phyloP scores from a whole-genome alignment of 1,140 invertebrate species.

The Bombus sibiricus region DNA sequence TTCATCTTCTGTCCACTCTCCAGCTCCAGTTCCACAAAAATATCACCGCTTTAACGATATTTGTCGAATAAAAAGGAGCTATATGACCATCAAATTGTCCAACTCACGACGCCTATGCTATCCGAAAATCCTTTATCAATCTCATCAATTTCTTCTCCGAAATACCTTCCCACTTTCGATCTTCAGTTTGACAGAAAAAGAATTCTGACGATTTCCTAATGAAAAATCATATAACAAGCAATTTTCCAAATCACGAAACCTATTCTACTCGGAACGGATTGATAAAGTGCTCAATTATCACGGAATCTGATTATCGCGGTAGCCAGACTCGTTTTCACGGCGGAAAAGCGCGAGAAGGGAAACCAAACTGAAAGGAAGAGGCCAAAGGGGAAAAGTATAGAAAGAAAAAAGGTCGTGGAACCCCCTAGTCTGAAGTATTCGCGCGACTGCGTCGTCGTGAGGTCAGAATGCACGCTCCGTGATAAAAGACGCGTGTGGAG shows the following conservation, averaged over 20 bases:
- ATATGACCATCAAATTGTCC: too few species aligned
- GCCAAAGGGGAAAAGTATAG: background rate
- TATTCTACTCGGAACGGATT: background rate
- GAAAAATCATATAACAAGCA: background rate
- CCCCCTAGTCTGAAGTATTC: slow-evolving; percentile 18
- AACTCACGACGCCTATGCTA: too few species aligned
- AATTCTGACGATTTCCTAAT: background rate
- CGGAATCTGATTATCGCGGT: background rate
- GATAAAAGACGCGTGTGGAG: slow-evolving; percentile 31
- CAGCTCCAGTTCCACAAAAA: background rate
- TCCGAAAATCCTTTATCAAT: too few species aligned
- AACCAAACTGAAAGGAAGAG: background rate
- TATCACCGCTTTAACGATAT: background rate
- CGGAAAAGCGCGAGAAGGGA: background rate
- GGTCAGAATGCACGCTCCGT: slow-evolving; percentile 44
- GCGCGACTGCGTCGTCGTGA: slow-evolving; percentile 14
- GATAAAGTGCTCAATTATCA: background rate
- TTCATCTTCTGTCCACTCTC: background rate
- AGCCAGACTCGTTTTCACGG: slow-evolving; percentile 12
- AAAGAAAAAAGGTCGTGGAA: slow-evolving; percentile 4
- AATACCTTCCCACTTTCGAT: background rate
- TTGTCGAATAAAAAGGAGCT: background rate
- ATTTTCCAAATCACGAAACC: background rate
- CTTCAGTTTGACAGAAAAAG: background rate
- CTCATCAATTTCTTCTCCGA: too few species aligned